Conservation (phyloP, 2,113 vertebrate genomes). For the Hippocampus abdominalis region DNA sequence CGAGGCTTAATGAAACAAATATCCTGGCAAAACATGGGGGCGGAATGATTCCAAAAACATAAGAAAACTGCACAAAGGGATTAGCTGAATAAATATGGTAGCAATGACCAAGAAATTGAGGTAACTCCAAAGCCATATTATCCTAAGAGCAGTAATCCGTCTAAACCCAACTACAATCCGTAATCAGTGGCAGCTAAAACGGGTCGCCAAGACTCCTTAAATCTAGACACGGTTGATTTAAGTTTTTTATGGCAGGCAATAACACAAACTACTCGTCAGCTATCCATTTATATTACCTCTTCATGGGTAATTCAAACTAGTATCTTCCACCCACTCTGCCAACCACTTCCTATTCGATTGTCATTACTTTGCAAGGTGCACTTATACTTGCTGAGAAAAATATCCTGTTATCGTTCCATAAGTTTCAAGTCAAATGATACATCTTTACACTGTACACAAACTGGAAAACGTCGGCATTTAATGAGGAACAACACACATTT, state of each 20-base stretch:
- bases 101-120: constrained; percentile 38
- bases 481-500: neutral
- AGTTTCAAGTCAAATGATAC: no score
- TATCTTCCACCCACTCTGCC: neutral
- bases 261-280: neutral
- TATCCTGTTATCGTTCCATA: no score
- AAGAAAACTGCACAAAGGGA: neutral
- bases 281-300: neutral
- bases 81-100: constrained; percentile 33
- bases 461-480: no score
- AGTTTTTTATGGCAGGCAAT: constrained; percentile 10
- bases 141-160: constrained; percentile 54
- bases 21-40: neutral
- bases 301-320: neutral
- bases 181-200: constrained; percentile 32
- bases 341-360: neutral
- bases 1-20: neutral
- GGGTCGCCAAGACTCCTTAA: neutral
- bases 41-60: constrained; percentile 14
- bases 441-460: no score
- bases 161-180: constrained; percentile 38
- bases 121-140: constrained; percentile 58
- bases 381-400: no score
- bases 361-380: neutral
- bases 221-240: neutral